These are phyloP conservation scores for Gila robusta DNA, from an alignment of 2,797 vertebrate genomes.

Conservation along the genomic window DNA sequence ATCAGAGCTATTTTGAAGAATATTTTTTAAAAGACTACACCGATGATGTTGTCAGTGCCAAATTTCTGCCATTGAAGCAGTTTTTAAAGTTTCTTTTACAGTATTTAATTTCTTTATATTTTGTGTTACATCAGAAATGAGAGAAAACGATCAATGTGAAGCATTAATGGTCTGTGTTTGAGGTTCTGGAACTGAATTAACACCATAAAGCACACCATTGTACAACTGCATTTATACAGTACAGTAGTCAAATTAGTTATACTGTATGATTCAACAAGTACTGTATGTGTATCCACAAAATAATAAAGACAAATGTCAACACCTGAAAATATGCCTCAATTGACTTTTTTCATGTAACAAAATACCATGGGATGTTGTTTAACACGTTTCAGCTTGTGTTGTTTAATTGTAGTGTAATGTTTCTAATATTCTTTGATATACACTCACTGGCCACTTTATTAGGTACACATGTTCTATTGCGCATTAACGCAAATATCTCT, in stretches of 20 bases:
- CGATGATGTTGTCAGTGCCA: constrained; percentile 29
- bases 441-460: neutral
- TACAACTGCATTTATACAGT: constrained; percentile 52
- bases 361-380: neutral
- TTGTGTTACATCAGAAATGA: constrained; percentile 33
- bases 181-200: constrained; percentile 11
- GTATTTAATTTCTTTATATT: neutral
- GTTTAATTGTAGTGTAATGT: neutral
- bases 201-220: constrained; percentile 49
- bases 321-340: neutral
- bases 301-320: constrained; percentile 69
- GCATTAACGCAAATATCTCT: neutral
- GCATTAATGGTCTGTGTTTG: constrained; percentile 18
- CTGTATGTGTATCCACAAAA: constrained; percentile 68
- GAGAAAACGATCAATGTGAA: neutral
- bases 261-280: constrained; percentile 68
- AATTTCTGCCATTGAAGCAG: constrained; percentile 8
- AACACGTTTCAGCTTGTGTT: neutral
- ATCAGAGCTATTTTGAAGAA: neutral
- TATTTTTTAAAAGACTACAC: constrained; percentile 2
- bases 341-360: neutral
- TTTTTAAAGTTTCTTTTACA: constrained; percentile 4
- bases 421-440: neutral
- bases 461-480: neutral
- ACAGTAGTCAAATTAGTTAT: constrained; percentile 55